A percentile compares a stretch with the other conserved stretches of the same genome.
Conservation (phyloP, 2,888 invertebrate species). For the Euplagia quadripunctaria region DNA sequence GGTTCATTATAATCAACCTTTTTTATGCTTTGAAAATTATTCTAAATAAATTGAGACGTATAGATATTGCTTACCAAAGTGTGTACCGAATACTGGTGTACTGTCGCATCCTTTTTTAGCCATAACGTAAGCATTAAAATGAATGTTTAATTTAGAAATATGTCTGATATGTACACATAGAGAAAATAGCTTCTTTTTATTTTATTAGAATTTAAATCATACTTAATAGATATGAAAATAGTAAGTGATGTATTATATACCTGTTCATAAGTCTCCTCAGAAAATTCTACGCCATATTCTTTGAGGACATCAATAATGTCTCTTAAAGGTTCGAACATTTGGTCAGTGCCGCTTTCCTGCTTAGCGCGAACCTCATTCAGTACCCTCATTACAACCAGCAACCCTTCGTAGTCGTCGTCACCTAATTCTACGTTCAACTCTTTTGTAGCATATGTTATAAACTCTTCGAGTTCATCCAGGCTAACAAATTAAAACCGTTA, state of each 20-base stretch:
- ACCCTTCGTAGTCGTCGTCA: slow-evolving; percentile 95
- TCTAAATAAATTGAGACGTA: background rate
- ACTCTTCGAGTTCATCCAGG: slow-evolving; percentile 91
- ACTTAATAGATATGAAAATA: no score
- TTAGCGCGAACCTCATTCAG: slow-evolving; percentile 93
- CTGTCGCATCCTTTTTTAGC: slow-evolving; percentile 53
- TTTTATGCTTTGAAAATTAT: no score
- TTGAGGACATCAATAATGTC: slow-evolving; percentile 95
- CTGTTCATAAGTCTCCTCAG: slow-evolving; percentile 92
- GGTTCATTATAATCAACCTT: no score
- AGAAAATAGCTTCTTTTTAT: background rate
- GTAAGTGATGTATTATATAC: slow-evolving; percentile 68
- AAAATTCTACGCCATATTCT: slow-evolving; percentile 95
- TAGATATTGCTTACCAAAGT: slow-evolving; percentile 75
- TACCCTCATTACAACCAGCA: slow-evolving; percentile 94
- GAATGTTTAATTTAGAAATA: slow-evolving; percentile 5
- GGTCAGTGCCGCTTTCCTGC: slow-evolving; percentile 90
- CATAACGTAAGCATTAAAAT: slow-evolving; percentile 48
- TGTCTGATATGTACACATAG: background rate
- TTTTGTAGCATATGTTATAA: slow-evolving; percentile 91
- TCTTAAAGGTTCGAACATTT: slow-evolving; percentile 96
- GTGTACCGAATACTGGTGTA: slow-evolving; percentile 74
- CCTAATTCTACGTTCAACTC: slow-evolving; percentile 91
- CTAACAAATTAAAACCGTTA: slow-evolving; percentile 70
- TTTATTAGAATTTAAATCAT: no score